Evolutionary conservation across 30 jellyfish, hydroid and myxozoan genomes (phyloP), one percentile per base, ranked within the genome.

Genomic region (Rhopilema esculentum): DNA sequence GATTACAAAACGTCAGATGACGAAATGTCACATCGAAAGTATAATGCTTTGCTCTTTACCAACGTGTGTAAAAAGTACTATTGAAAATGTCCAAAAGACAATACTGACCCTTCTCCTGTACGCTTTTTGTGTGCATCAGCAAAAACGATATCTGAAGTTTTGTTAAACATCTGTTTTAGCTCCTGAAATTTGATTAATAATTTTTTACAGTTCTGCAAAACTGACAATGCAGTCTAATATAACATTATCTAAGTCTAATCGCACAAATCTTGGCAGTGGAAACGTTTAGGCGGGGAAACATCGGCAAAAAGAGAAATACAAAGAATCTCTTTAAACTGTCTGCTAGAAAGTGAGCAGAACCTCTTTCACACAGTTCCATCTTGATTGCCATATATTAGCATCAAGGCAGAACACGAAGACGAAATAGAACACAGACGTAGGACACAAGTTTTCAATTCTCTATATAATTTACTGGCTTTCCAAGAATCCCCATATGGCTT

Each of bases 111-210:
- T 77, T 94, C 98, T 48, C 98, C 98, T 1, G 87, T 72, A n/a
- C 92, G 70, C 26, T 79, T 66, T 64, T 86, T 89, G 89, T 94
- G 98, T 15, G 98, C 98, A 89, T 94, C 98, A 12, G 98, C 95
- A 52, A 83, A 94, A 24, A 85, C 89, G 40, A 94, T 97, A 25
- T 84, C 96, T 7, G 98, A 91, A 22, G 97, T 90, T 61, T 89
- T 90, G 40, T 72, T 85, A 86, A 94, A 52, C 79, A 89, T 64
- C 49, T 80, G 97, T 64, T 94, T 94, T 75, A 94, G 89, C 30
- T 94, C 97, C 98, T 94, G 40, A 23, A 82, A 82, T 40, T 6
- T 40, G 12, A 40, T 40, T 12, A 40, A 6, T 2, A 40, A 12
- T 2, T 6, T 40, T 12, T 2, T 6, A 40, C 57, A 40, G n/a